These are phyloP conservation scores for Brachyptera putata DNA, from an alignment of 2,888 invertebrate species.

Conservation along the genomic window DNA sequence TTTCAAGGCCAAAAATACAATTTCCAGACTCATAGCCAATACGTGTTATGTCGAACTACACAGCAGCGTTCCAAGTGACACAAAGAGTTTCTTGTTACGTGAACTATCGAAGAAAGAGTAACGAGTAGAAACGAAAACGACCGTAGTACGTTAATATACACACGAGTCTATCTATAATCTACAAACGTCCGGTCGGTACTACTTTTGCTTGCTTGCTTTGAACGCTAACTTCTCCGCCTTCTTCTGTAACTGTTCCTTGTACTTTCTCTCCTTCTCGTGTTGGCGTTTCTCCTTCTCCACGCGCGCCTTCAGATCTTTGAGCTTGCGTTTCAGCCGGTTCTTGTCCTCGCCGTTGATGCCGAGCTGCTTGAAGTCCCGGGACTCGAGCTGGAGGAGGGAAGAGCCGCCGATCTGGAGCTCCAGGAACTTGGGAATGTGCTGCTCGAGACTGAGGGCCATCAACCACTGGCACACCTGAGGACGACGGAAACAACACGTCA, in stretches of 20 bases:
- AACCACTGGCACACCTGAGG: slow-evolving; percentile 89
- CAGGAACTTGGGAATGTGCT: slow-evolving; percentile 81
- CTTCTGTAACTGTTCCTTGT: slow-evolving; percentile 76
- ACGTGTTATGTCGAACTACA: too few relatives aligned
- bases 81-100: too few relatives aligned
- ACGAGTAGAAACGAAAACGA: too few relatives aligned
- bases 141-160: too few relatives aligned
- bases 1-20: too few relatives aligned
- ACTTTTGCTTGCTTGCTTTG: slow-evolving; percentile 41
- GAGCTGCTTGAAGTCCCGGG: slow-evolving; percentile 84
- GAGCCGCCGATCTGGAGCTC: slow-evolving; percentile 86
- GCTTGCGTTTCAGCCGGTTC: slow-evolving; percentile 74
- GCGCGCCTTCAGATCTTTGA: slow-evolving; percentile 76
- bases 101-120: too few relatives aligned
- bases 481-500: slow-evolving; percentile 19
- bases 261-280: slow-evolving; percentile 79
- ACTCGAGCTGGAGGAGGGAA: slow-evolving; percentile 80
- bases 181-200: neutral
- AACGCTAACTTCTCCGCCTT: slow-evolving; percentile 80
- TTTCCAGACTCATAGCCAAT: too few relatives aligned
- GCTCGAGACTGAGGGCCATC: slow-evolving; percentile 72
- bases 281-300: slow-evolving; percentile 67
- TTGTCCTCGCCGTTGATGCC: slow-evolving; percentile 78
- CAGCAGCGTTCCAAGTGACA: too few relatives aligned
- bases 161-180: too few relatives aligned